Evolutionary conservation across 2,888 invertebrate genomes (phyloP).

Genomic region (Rapana venosa): DNA sequence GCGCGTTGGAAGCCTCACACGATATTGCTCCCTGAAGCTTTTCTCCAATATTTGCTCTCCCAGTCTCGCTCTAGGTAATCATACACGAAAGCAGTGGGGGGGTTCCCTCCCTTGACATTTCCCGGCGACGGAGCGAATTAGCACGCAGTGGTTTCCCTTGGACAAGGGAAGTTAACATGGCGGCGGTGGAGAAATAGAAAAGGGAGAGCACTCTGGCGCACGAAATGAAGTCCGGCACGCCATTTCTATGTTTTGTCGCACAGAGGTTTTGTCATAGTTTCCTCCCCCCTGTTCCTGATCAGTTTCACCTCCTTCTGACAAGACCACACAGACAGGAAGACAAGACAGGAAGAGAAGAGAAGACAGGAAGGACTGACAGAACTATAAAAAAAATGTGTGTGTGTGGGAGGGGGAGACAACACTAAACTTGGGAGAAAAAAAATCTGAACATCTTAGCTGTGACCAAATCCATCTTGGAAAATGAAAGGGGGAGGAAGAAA

Average conservation of each 20-base stretch:
- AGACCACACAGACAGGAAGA: neutral
- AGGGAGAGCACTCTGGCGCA: neutral
- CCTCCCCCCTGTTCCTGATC: neutral
- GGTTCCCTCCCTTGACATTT: slow-evolving; percentile 43
- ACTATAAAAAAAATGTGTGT: too few relatives aligned
- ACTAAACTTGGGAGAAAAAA: neutral
- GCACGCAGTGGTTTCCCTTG: slow-evolving; percentile 39
- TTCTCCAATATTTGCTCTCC: slow-evolving; percentile 15
- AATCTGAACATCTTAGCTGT: neutral
- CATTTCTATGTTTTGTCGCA: neutral
- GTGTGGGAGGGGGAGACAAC: neutral
- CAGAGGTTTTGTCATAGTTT: too few relatives aligned
- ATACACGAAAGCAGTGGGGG: slow-evolving; percentile 31
- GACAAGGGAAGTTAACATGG: slow-evolving; percentile 23
- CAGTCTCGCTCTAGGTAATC: neutral
- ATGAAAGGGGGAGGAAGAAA: neutral
- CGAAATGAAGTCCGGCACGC: slow-evolving; percentile 21
- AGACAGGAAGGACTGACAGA: neutral
- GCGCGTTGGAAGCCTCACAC: neutral
- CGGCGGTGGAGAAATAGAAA: slow-evolving; percentile 25
- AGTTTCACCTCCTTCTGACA: neutral
- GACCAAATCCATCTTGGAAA: neutral
- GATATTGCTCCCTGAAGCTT: slow-evolving; percentile 9
- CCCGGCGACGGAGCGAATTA: slow-evolving; percentile 37
- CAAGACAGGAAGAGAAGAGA: neutral